Conservation (phyloP, 2,113 vertebrate species). For the Accipiter virgatus region DNA sequence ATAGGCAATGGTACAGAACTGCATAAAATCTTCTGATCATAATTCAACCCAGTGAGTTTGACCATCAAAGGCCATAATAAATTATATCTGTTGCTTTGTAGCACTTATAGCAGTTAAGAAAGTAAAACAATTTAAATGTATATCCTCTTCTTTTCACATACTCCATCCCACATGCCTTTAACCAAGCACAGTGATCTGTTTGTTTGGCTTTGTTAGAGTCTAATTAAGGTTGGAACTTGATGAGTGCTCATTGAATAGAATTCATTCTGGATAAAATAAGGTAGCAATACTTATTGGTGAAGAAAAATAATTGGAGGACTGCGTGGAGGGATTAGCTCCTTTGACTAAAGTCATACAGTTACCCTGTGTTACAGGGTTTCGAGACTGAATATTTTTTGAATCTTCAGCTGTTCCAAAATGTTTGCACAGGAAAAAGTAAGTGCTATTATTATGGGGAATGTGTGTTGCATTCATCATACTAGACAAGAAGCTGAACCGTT, state of each 20-base stretch:
- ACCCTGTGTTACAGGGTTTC: not conserved
- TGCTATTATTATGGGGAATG: slow-evolving; percentile 11
- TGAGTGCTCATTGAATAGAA: slow-evolving; percentile 36
- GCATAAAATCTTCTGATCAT: not conserved
- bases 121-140: slow-evolving; percentile 22
- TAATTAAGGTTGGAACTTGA: slow-evolving; percentile 53
- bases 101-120: slow-evolving; percentile 1
- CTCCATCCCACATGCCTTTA: slow-evolving; percentile 12
- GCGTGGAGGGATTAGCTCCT: slow-evolving; percentile 21
- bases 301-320: slow-evolving; percentile 50
- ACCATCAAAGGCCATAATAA: slow-evolving; percentile 25
- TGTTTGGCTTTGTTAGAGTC: slow-evolving; percentile 51
- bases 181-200: slow-evolving; percentile 43
- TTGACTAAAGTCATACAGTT: slow-evolving; percentile 13
- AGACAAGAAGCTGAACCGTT: not conserved
- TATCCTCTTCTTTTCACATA: slow-evolving; percentile 11
- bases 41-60: slow-evolving; percentile 7
- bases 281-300: slow-evolving; percentile 12
- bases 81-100: slow-evolving; percentile 10
- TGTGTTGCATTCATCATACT: not conserved
- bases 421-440: slow-evolving; percentile 48
- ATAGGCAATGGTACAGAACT: not conserved
- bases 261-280: slow-evolving; percentile 36
- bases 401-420: slow-evolving; percentile 44
- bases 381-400: slow-evolving; percentile 16